A percentile compares a stretch with the other conserved stretches of the same genome.
Evolutionary conservation across 2,888 invertebrate genomes (phyloP).

Genomic region (Lasioglossum calceatum): DNA sequence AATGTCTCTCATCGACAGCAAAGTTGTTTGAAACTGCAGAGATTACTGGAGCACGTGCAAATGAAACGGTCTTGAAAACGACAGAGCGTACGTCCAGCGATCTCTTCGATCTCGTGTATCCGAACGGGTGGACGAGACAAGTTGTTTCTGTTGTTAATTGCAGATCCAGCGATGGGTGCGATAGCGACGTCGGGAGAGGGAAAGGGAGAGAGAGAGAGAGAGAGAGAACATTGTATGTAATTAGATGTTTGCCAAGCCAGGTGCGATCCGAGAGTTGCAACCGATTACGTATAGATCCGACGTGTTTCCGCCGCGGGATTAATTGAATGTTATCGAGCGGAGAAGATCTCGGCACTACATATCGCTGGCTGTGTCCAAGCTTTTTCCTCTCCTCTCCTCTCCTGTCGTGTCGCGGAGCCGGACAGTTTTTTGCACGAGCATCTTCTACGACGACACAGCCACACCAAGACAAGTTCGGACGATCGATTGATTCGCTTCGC

Average conservation of each 20-base stretch:
- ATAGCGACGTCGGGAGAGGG: not conserved
- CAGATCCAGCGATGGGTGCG: not conserved
- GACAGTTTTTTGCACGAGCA: constrained; percentile 51
- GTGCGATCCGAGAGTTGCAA: not conserved
- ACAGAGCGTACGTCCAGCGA: not conserved
- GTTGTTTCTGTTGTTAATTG: constrained; percentile 11
- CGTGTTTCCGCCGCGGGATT: not conserved
- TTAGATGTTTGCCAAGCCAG: not conserved
- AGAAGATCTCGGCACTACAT: constrained; percentile 8
- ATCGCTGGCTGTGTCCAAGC: constrained; percentile 27
- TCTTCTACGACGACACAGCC: constrained; percentile 41
- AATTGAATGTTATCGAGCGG: constrained; percentile 14
- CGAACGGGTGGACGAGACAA: not conserved
- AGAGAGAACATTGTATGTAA: not conserved
- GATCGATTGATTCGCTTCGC: constrained; percentile 52
- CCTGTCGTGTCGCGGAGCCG: constrained; percentile 10
- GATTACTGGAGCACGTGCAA: not conserved
- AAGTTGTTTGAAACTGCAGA: not conserved
- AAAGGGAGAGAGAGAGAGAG: not conserved
- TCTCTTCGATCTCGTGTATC: not conserved
- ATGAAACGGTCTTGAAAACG: not conserved
- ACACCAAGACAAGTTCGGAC: constrained; percentile 34
- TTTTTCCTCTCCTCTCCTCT: not conserved
- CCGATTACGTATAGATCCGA: constrained; percentile 2
- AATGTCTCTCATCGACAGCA: not conserved